Percentiles rank a stretch among this genome's conserved stretches.
Conservation (phyloP, 2,888 invertebrate genomes). For the Agrochola lota region DNA sequence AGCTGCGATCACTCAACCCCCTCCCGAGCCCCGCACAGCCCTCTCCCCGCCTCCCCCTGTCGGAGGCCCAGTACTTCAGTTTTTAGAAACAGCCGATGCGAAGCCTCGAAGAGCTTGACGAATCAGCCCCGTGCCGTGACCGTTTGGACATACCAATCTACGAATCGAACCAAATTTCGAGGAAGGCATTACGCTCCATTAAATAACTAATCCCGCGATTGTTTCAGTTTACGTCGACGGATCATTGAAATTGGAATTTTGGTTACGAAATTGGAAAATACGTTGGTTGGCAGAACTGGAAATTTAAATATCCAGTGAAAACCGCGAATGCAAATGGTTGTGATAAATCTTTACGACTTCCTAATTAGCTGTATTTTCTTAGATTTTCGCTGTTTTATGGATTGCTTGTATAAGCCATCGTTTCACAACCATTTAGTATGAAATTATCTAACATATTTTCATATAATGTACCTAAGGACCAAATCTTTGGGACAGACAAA, state of each 20-base stretch:
- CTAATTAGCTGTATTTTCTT: conserved; percentile 45
- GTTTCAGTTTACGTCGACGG: conserved; percentile 52
- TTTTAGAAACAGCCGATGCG: conserved; percentile 71
- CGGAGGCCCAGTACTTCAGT: conserved; percentile 69
- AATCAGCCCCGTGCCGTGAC: conserved; percentile 82
- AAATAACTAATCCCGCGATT: conserved; percentile 68
- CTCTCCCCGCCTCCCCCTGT: conserved; percentile 42
- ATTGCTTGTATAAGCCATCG: conserved; percentile 33
- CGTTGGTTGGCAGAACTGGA: background rate
- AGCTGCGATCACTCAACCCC: conserved; percentile 79
- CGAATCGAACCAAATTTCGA: conserved; percentile 69
- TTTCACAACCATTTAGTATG: background rate
- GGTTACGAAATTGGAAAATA: conserved; percentile 17
- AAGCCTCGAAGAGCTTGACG: conserved; percentile 76
- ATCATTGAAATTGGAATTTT: conserved; percentile 34
- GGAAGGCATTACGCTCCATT: conserved; percentile 77
- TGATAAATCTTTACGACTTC: conserved; percentile 46
- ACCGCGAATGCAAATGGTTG: conserved; percentile 18
- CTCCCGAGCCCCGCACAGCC: conserved; percentile 56
- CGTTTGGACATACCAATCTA: conserved; percentile 69
- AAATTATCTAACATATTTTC: conserved; percentile 15
- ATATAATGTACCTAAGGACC: background rate
- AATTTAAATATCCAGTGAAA: conserved; percentile 17
- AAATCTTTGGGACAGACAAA: background rate
- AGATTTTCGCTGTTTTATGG: conserved; percentile 28